Percentiles rank a stretch among this genome's conserved stretches.
phyloP scores from a whole-genome alignment of 2,113 vertebrate genomes.

The Calyptomena viridis region DNA sequence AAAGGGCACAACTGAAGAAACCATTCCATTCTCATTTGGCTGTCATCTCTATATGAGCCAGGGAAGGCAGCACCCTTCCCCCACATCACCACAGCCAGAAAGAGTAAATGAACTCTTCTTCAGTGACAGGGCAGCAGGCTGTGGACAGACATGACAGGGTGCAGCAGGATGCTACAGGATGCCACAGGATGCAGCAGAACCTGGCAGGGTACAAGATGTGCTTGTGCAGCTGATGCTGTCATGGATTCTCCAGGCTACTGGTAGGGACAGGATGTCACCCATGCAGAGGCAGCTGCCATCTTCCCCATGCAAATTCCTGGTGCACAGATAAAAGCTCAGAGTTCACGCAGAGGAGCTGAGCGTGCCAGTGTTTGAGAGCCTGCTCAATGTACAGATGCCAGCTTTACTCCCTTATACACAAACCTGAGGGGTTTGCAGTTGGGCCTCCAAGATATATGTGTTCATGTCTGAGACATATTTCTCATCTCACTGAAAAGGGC shows the following conservation, averaged over 20 bases:
- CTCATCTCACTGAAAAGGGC: not conserved
- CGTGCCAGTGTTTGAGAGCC: not conserved
- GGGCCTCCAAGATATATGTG: accelerated
- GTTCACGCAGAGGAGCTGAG: not conserved
- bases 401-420: not conserved
- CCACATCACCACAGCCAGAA: not conserved
- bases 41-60: not conserved
- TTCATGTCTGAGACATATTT: not conserved
- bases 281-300: not conserved
- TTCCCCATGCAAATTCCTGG: not conserved
- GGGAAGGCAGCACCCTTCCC: not conserved
- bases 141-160: accelerated
- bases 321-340: accelerated
- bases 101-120: not conserved
- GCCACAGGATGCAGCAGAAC: not conserved
- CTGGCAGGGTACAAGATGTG: not conserved
- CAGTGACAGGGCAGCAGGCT: not conserved
- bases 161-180: not conserved
- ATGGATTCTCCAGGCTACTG: not conserved
- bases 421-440: not conserved
- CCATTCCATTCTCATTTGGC: not conserved
- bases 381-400: not conserved
- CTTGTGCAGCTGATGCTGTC: not conserved
- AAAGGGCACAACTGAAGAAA: not conserved
- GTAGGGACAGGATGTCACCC: not conserved